A percentile compares a stretch with the other conserved stretches of the same genome.
phyloP scores from a whole-genome alignment of 2,888 invertebrate species.

The Amblyjoppa proteus region DNA sequence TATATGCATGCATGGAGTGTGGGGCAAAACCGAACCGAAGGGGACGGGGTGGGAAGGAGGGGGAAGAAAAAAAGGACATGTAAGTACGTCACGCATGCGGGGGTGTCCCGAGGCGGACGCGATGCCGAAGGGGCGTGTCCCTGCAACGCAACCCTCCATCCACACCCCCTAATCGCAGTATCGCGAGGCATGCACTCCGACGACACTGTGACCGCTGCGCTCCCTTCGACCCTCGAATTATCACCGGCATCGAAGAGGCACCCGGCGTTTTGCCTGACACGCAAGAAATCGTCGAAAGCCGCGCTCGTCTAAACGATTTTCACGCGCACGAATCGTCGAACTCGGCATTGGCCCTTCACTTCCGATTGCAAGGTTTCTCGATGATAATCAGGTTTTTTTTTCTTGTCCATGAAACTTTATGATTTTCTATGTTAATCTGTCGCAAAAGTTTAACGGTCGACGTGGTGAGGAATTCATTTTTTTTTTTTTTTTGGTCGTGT shows the following conservation, averaged over 20 bases:
- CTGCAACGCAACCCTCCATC: constrained; percentile 54
- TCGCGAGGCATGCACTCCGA: constrained; percentile 55
- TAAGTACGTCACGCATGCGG: constrained; percentile 66
- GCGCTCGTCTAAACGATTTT: not conserved
- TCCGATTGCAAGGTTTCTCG: not conserved
- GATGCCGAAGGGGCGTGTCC: constrained; percentile 67
- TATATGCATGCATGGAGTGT: constrained; percentile 3
- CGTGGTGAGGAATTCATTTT: too few relatives aligned
- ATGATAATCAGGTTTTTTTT: too few relatives aligned
- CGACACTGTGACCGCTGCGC: constrained; percentile 29
- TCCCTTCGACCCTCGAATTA: constrained; percentile 49
- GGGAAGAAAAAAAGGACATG: not conserved
- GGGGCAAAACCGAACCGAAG: constrained; percentile 11
- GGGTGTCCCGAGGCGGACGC: constrained; percentile 70
- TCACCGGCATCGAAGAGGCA: constrained; percentile 43
- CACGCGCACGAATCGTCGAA: not conserved
- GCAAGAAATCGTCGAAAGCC: not conserved
- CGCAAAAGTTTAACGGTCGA: too few relatives aligned
- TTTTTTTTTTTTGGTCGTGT: too few relatives aligned
- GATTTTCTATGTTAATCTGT: too few relatives aligned
- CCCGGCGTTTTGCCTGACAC: constrained; percentile 15
- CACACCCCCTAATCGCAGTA: constrained; percentile 66
- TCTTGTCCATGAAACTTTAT: too few relatives aligned
- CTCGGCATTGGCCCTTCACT: not conserved
- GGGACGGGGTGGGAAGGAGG: constrained; percentile 13